Base-by-base conservation (phyloP, 2,888 invertebrate genomes). In the Eristalis pertinax region DNA sequence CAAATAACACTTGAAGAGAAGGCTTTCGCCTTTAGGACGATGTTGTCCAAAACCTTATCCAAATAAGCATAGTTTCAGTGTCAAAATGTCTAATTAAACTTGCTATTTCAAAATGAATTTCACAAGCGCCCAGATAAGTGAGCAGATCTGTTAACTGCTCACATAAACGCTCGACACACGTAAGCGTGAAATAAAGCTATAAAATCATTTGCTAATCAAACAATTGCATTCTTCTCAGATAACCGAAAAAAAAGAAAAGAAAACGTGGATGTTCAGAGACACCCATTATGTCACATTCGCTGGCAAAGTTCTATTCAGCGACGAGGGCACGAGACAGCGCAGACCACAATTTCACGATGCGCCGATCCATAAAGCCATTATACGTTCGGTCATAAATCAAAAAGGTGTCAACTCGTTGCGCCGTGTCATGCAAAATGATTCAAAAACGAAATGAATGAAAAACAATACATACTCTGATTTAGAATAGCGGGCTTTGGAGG, bases 301-400 rank as follows among this genome's bases (percentile, higher is more conserved):
- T n/a, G 7, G 8, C n/a, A 50, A 8, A 50, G 19, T 50, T 50
- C 19, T 50, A 50, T 60, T 11, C 60, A n/a, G 60, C 60, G 11
- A 60, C 5, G 24, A 19, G 19, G 19, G 19, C 50, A 60, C 24
- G 60, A 60, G 26, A 60, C 26, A 13, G 26, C 15, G 13, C 26
- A 60, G 13, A 60, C 11, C 8, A 24, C 11, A 68, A 62, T 76
- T 76, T 68, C n/a, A 60, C 4, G 67, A 67, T 60, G 29, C 67
- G 60, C 58, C 68, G 22, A 60, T 58, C 43, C 24, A 43, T 68
- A 76, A 76, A 76, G 43, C 29, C 13, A 32, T 43, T 56, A 50
- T 43, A 68, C 43, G 62, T 68, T 15, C 41, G 43, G 41, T 32
- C 22, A 11, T 76, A 68, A 67, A 76, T 76, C 76, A 76, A 29